A percentile compares a stretch with the other conserved stretches of the same genome.
Evolutionary conservation across 2,113 vertebrate genomes (phyloP).

Genomic region (Osmerus eperlanus): DNA sequence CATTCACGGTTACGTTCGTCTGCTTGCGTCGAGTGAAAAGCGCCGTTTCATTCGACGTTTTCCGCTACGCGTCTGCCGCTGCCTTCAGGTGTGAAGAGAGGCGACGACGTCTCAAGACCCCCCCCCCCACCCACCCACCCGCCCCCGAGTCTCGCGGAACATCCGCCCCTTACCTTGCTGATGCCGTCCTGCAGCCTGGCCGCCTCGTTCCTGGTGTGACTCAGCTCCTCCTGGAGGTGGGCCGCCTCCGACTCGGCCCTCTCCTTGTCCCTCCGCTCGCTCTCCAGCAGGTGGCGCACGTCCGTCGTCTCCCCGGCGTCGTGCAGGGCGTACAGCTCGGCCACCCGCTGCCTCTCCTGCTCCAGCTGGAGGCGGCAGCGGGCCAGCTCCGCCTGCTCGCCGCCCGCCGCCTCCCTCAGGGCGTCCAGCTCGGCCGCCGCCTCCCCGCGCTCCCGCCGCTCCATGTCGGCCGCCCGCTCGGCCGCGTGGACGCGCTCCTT

Average conservation of each 20-base stretch:
- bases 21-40: too few species aligned
- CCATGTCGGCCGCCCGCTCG: constrained; percentile 79
- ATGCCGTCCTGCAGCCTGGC: constrained; percentile 76
- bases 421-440: constrained; percentile 75
- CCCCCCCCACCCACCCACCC: too few species aligned
- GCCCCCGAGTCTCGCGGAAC: too few species aligned
- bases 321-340: constrained; percentile 82
- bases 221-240: constrained; percentile 79
- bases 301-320: constrained; percentile 81
- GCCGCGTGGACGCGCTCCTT: constrained; percentile 85
- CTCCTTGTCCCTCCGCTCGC: constrained; percentile 80
- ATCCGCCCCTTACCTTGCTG: constrained; percentile 72
- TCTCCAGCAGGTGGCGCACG: constrained; percentile 81
- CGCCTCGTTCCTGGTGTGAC: constrained; percentile 75
- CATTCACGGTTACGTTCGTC: too few species aligned
- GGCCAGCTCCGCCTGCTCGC: constrained; percentile 77
- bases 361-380: constrained; percentile 80
- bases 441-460: constrained; percentile 74
- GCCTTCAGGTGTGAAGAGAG: too few species aligned
- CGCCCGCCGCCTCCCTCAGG: constrained; percentile 71
- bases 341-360: constrained; percentile 80
- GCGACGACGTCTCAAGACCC: too few species aligned
- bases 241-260: constrained; percentile 75
- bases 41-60: too few species aligned
- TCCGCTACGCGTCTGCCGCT: too few species aligned